These are phyloP conservation scores for Anniella stebbinsi DNA, from an alignment of 2,797 vertebrate genomes.

Conservation along the genomic window DNA sequence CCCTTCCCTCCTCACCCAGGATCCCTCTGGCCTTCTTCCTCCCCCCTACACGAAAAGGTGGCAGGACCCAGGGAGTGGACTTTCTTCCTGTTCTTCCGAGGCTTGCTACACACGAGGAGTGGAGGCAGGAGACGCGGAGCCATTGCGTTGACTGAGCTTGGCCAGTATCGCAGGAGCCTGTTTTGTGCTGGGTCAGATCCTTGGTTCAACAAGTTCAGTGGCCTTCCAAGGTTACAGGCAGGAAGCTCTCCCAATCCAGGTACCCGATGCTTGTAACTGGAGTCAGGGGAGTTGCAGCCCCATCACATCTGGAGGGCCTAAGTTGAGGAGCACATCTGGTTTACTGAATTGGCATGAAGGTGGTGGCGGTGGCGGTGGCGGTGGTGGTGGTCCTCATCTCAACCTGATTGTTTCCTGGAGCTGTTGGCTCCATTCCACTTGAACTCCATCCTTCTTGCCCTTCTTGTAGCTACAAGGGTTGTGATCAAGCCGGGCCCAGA, in stretches of 20 bases:
- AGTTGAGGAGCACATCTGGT: neutral
- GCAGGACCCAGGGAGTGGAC: neutral
- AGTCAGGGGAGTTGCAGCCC: neutral
- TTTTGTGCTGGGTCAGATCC: too few relatives aligned
- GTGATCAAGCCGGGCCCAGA: conserved; percentile 56
- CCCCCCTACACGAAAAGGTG: neutral
- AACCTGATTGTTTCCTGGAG: too few relatives aligned
- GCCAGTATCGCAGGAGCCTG: too few relatives aligned
- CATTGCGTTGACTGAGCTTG: too few relatives aligned
- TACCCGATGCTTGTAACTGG: neutral
- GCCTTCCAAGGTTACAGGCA: neutral
- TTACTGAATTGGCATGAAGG: neutral
- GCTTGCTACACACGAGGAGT: neutral
- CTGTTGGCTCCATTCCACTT: neutral
- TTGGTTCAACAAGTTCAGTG: too few relatives aligned
- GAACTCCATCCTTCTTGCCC: neutral
- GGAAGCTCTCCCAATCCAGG: neutral
- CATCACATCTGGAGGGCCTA: too few relatives aligned
- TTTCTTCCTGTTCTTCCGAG: neutral
- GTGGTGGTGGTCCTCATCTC: neutral
- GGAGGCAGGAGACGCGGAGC: too few relatives aligned
- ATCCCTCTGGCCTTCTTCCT: too few relatives aligned
- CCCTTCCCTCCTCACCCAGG: neutral
- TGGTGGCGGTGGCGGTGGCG: rapidly evolving
- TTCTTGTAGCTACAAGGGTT: conserved; percentile 67